Conservation (phyloP, 1,140 invertebrate species). For the Streblospio benedicti region DNA sequence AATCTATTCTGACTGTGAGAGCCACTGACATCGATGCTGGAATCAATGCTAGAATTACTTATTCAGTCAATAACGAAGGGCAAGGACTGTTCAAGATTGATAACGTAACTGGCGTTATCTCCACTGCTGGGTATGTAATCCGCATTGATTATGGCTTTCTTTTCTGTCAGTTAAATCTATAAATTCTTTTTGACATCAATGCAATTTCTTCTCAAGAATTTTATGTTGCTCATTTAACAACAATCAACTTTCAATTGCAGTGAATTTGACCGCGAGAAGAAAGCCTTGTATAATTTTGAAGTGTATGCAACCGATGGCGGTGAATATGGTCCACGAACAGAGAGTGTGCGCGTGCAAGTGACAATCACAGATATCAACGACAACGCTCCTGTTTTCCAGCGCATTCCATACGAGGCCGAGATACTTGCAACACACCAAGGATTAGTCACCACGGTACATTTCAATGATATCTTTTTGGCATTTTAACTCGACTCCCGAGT, state of each 20-base stretch:
- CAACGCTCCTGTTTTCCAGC: slow-evolving; percentile 75
- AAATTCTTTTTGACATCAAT: too few species aligned
- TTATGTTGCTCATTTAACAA: not conserved
- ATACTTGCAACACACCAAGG: slow-evolving; percentile 51
- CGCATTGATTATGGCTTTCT: not conserved
- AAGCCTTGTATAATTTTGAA: slow-evolving; percentile 67
- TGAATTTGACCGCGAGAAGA: slow-evolving; percentile 73
- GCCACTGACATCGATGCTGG: slow-evolving; percentile 81
- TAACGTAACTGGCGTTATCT: slow-evolving; percentile 32
- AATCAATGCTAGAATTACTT: slow-evolving; percentile 80
- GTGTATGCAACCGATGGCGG: slow-evolving; percentile 76
- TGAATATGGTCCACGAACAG: slow-evolving; percentile 61
- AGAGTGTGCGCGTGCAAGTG: slow-evolving; percentile 80
- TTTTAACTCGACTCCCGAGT: too few species aligned
- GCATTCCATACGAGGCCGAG: slow-evolving; percentile 72
- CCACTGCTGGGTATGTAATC: slow-evolving; percentile 45
- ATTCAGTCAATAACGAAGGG: slow-evolving; percentile 50
- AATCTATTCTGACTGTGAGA: slow-evolving; percentile 58
- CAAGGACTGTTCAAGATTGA: slow-evolving; percentile 34
- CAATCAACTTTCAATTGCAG: slow-evolving; percentile 47
- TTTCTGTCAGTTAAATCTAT: not conserved
- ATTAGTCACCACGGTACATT: not conserved
- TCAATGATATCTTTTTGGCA: not conserved
- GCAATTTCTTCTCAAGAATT: too few species aligned
- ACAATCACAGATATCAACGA: slow-evolving; percentile 88